These are phyloP conservation scores for Actinostola sp. DNA, from an alignment of 92 coral and sea anemone genomes.

Conservation along the genomic window DNA sequence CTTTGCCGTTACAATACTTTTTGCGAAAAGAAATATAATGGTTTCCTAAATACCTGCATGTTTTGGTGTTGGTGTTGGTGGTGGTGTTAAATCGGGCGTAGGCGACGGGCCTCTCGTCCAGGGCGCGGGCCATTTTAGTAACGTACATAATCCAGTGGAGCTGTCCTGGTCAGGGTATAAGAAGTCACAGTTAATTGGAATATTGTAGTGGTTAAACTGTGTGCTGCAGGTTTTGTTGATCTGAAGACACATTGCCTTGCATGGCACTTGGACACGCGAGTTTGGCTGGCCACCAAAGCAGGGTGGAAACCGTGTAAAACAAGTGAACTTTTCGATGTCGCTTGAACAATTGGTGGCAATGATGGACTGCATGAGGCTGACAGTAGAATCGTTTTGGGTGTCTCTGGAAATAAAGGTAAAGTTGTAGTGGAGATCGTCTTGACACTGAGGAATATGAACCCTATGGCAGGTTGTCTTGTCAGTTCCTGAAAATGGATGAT, in stretches of 20 bases:
- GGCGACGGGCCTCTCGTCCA: constrained; percentile 27
- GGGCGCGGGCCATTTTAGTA: constrained; percentile 64
- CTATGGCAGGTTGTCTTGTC: constrained; percentile 34
- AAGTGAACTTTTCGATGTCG: constrained; percentile 52
- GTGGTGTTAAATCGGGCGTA: neutral
- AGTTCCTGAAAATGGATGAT: neutral
- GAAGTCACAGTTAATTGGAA: constrained; percentile 41
- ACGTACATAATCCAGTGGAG: constrained; percentile 40
- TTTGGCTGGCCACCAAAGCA: constrained; percentile 3
- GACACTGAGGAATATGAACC: constrained; percentile 35
- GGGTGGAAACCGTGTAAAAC: constrained; percentile 65
- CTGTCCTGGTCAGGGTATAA: constrained; percentile 30
- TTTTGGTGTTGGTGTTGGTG: neutral
- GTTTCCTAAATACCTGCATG: too few relatives aligned
- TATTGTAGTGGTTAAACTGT: neutral
- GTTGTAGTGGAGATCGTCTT: constrained; percentile 56
- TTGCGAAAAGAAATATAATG: too few relatives aligned
- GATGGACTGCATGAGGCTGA: constrained; percentile 22
- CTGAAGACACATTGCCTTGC: constrained; percentile 54
- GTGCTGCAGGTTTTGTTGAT: constrained; percentile 41
- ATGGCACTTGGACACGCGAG: constrained; percentile 52
- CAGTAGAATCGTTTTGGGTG: constrained; percentile 18
- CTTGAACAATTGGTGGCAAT: constrained; percentile 49
- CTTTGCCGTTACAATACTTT: too few relatives aligned
- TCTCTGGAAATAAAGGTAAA: constrained; percentile 37